Percentiles rank a stretch among this genome's conserved stretches.
Evolutionary conservation across 2,888 invertebrate species (phyloP).

Genomic region (Athalia circularis): DNA sequence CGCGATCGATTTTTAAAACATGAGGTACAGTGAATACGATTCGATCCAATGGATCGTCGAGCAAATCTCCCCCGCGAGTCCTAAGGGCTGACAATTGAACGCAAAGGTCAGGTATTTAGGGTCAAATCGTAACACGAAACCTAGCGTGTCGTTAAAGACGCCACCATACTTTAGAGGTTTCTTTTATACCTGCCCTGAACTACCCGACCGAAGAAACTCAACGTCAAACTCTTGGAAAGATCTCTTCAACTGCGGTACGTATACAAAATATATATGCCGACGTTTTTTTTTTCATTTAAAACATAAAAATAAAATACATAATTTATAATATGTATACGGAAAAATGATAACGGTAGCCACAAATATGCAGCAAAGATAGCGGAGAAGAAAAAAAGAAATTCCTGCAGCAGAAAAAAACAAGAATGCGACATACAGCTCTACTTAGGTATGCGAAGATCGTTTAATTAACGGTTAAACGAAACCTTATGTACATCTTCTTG

Average conservation of each 20-base stretch:
- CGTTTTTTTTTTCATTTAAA: background rate
- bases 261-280: no score
- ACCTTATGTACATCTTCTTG: background rate
- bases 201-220: slow-evolving; percentile 2
- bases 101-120: slow-evolving; percentile 35
- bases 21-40: no score
- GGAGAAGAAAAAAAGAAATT: background rate
- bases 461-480: slow-evolving; percentile 37
- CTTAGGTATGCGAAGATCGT: background rate
- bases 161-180: slow-evolving; percentile 23
- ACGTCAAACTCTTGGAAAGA: background rate
- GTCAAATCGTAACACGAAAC: slow-evolving; percentile 42
- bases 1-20: no score
- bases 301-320: no score
- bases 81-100: slow-evolving; percentile 11
- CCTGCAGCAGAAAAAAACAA: background rate
- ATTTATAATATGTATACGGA: no score
- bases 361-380: background rate
- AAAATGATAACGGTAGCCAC: background rate
- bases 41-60: background rate
- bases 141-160: slow-evolving; percentile 25
- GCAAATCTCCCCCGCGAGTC: no score
- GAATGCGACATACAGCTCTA: slow-evolving; percentile 9
- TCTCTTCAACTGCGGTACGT: background rate
- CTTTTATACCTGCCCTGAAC: slow-evolving; percentile 30